Evolutionary conservation across 2,888 invertebrate species (phyloP).

Genomic region (Mythimna loreyi): DNA sequence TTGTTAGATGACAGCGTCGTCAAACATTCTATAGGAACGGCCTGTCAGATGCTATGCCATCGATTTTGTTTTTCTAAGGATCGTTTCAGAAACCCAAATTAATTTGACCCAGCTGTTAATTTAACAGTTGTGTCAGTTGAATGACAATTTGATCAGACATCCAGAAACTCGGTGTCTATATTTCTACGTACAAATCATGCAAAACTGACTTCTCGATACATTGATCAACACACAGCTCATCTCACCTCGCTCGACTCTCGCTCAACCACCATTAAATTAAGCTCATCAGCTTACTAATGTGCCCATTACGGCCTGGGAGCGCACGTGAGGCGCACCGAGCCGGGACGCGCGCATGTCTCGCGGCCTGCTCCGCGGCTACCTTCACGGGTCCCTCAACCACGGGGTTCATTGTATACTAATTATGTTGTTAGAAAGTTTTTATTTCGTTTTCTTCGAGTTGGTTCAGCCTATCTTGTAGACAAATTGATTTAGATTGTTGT

Average conservation of each 20-base stretch:
- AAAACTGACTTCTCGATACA: not conserved
- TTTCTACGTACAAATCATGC: too few species aligned
- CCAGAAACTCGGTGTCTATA: too few species aligned
- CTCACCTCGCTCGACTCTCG: slow-evolving; percentile 10
- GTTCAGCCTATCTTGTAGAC: slow-evolving; percentile 10
- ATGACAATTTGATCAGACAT: too few species aligned
- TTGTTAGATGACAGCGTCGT: too few species aligned
- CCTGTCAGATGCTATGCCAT: too few species aligned
- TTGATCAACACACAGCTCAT: slow-evolving; percentile 7
- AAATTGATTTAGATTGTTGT: slow-evolving; percentile 45
- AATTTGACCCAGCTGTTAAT: too few species aligned
- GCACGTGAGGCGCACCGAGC: slow-evolving; percentile 41
- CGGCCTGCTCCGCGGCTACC: slow-evolving; percentile 23
- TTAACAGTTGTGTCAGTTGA: too few species aligned
- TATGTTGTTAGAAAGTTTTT: slow-evolving; percentile 49
- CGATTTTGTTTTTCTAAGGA: too few species aligned
- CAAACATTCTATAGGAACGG: too few species aligned
- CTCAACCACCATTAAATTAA: slow-evolving; percentile 17
- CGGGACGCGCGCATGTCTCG: slow-evolving; percentile 31
- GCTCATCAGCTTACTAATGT: slow-evolving; percentile 39
- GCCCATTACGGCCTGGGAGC: slow-evolving; percentile 33
- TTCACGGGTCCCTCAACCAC: slow-evolving; percentile 31
- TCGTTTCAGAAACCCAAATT: too few species aligned
- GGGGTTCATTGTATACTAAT: slow-evolving; percentile 54
- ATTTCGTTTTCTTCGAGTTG: slow-evolving; percentile 2